These are phyloP conservation scores for Syrrhaptes paradoxus DNA, from an alignment of 2,113 vertebrate species.

Conservation along the genomic window DNA sequence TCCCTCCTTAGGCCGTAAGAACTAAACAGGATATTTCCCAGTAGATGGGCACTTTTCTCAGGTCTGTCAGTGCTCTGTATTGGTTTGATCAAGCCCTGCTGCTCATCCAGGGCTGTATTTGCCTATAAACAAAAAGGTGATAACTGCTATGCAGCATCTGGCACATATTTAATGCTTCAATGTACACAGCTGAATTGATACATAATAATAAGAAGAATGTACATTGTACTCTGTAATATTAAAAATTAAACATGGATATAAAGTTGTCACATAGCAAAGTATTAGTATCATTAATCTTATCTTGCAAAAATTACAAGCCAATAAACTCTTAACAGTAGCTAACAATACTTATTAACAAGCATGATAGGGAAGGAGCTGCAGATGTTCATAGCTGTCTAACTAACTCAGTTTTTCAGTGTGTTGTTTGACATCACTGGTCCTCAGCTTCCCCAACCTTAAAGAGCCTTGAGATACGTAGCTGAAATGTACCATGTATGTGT, in stretches of 20 bases:
- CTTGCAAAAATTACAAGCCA: background rate
- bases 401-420: background rate
- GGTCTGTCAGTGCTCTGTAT: background rate
- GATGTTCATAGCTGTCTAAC: background rate
- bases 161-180: background rate
- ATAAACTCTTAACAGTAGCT: background rate
- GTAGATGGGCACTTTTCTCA: background rate
- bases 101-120: background rate
- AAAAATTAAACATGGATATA: background rate
- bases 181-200: background rate
- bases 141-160: conserved; percentile 6
- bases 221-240: background rate
- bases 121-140: background rate
- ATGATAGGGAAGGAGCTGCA: background rate
- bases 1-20: background rate
- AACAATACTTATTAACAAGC: background rate
- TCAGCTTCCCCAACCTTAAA: background rate
- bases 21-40: background rate
- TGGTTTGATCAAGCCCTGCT: background rate
- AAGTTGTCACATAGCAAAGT: background rate
- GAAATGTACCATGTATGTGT: background rate
- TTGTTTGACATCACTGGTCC: background rate
- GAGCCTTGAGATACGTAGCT: background rate
- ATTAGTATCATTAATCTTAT: background rate
- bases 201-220: background rate